These are phyloP conservation scores for Gobionotothen gibberifrons DNA, from an alignment of 2,797 vertebrate species.

Conservation along the genomic window DNA sequence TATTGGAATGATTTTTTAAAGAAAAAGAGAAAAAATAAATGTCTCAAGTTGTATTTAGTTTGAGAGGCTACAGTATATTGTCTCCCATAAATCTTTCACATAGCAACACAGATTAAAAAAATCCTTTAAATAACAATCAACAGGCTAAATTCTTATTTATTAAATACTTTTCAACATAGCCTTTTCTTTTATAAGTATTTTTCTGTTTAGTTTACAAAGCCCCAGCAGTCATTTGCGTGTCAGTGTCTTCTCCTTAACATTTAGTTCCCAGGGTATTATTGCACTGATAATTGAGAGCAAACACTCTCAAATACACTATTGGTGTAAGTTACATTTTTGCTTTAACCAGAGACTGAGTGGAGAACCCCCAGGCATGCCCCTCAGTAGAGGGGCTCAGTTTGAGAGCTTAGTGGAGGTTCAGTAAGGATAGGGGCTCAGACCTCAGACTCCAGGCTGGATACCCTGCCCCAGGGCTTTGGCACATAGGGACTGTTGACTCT, in stretches of 20 bases:
- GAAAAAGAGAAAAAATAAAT: slow-evolving; percentile 34
- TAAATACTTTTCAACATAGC: slow-evolving; percentile 78
- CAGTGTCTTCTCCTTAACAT: slow-evolving; percentile 55
- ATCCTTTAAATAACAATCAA: slow-evolving; percentile 80
- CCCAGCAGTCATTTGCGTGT: slow-evolving; percentile 69
- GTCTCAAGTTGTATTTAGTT: slow-evolving; percentile 60
- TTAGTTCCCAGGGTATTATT: slow-evolving; percentile 77
- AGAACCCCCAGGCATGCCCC: slow-evolving; percentile 41
- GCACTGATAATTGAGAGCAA: slow-evolving; percentile 80
- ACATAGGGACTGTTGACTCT: slow-evolving; percentile 83
- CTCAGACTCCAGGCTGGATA: slow-evolving; percentile 95
- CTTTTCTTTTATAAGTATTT: slow-evolving; percentile 58
- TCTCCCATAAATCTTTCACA: slow-evolving; percentile 74
- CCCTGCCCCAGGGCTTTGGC: slow-evolving; percentile 90
- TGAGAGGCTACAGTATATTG: slow-evolving; percentile 80
- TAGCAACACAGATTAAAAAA: slow-evolving; percentile 79
- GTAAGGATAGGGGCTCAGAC: slow-evolving; percentile 83
- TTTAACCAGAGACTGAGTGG: slow-evolving; percentile 67
- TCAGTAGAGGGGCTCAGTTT: slow-evolving; percentile 40
- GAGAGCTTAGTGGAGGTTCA: slow-evolving; percentile 46
- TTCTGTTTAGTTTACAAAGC: slow-evolving; percentile 72
- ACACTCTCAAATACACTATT: slow-evolving; percentile 76
- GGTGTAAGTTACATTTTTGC: slow-evolving; percentile 78
- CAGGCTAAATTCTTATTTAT: slow-evolving; percentile 77
- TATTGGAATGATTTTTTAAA: slow-evolving; percentile 51